Evolutionary conservation across 2,113 vertebrate species (phyloP).

Genomic region (Megaceryle torquata): DNA sequence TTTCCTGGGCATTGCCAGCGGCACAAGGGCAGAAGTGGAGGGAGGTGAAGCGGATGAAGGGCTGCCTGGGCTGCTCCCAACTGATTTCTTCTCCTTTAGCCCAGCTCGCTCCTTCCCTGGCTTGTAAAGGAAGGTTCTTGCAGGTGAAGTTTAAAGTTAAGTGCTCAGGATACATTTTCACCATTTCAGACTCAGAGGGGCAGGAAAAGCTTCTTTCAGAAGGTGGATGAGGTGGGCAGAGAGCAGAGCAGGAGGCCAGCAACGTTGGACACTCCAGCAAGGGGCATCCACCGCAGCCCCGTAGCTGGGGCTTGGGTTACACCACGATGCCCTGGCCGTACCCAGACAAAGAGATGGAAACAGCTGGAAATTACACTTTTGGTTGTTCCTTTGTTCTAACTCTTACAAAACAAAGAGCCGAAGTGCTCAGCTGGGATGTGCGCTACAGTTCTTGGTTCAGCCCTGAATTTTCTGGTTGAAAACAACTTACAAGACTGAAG

Average conservation of each 20-base stretch:
- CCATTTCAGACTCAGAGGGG: not conserved
- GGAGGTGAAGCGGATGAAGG: rapidly evolving
- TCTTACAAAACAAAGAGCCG: not conserved
- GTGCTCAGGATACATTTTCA: not conserved
- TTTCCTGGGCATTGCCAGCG: too few species aligned
- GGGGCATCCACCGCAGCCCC: not conserved
- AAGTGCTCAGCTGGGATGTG: not conserved
- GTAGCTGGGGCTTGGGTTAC: not conserved
- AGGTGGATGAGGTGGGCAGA: not conserved
- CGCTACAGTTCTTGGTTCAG: not conserved
- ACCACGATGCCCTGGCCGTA: rapidly evolving
- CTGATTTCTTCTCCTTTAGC: not conserved
- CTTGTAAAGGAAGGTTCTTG: not conserved
- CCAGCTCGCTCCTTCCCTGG: not conserved
- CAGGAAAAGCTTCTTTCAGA: not conserved
- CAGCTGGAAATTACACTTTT: not conserved
- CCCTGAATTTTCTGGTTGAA: not conserved
- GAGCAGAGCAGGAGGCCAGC: not conserved
- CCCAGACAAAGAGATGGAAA: not conserved
- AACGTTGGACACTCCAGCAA: rapidly evolving
- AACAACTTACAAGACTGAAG: not conserved
- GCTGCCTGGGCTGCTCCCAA: not conserved
- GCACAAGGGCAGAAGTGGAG: not conserved
- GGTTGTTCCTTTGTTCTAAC: not conserved
- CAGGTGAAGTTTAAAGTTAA: not conserved